Evolutionary conservation across 2,113 vertebrate genomes (phyloP).

Genomic region (Gorilla gorilla): DNA sequence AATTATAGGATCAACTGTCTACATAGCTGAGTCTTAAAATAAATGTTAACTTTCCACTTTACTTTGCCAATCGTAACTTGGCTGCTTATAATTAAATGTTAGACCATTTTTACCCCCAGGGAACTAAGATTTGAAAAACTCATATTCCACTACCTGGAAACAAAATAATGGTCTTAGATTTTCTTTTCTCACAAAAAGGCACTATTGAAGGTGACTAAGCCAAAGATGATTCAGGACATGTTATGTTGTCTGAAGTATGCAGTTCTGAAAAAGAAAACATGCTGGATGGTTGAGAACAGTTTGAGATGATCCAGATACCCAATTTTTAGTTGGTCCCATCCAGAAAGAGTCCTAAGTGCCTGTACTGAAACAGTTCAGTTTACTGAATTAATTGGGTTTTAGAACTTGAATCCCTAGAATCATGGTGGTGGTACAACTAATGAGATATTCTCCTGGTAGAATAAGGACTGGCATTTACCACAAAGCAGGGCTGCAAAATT

Average conservation of each 20-base stretch:
- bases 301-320: not conserved
- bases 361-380: not conserved
- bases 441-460: not conserved
- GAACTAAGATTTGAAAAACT: not conserved
- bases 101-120: not conserved
- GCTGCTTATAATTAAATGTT: not conserved
- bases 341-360: not conserved
- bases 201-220: not conserved
- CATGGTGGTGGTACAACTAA: not conserved
- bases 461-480: not conserved
- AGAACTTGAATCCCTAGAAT: not conserved
- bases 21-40: not conserved
- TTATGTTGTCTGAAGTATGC: not conserved
- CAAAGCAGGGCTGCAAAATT: not conserved
- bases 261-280: not conserved
- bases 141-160: conserved; percentile 20
- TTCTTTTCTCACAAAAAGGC: not conserved
- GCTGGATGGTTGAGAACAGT: not conserved
- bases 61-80: not conserved
- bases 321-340: not conserved
- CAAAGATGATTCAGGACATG: not conserved
- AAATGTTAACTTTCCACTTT: conserved; percentile 8
- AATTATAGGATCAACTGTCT: not conserved
- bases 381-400: not conserved
- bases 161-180: not conserved